A percentile compares a stretch with the other conserved stretches of the same genome.
Evolutionary conservation across 2,888 invertebrate genomes (phyloP).

Genomic region (Sphaeridia pumilis): DNA sequence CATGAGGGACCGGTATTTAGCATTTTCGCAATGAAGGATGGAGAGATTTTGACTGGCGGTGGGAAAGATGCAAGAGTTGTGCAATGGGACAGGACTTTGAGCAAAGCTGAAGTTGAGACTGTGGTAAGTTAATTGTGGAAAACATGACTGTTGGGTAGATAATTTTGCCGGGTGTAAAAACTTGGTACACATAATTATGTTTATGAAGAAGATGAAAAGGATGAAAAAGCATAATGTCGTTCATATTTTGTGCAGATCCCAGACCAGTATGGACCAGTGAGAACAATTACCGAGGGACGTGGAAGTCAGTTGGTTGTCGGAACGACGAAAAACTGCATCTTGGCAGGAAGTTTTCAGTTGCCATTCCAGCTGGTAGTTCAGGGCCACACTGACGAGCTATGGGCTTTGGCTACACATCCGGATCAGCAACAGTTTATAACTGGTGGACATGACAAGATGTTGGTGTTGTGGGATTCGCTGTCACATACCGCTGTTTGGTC

Average conservation of each 20-base stretch:
- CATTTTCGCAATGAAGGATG: conserved; percentile 67
- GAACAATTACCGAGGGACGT: conserved; percentile 70
- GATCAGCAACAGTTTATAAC: conserved; percentile 72
- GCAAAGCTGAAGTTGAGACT: conserved; percentile 53
- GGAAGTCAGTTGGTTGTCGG: conserved; percentile 71
- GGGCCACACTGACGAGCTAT: conserved; percentile 81
- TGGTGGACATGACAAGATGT: conserved; percentile 63
- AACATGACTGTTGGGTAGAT: no score
- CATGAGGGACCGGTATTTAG: conserved; percentile 84
- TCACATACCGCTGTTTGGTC: conserved; percentile 81
- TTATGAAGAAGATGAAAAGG: no score
- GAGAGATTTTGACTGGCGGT: conserved; percentile 71
- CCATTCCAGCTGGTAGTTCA: conserved; percentile 62
- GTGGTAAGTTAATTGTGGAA: no score
- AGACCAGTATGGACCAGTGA: conserved; percentile 71
- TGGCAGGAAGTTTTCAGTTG: conserved; percentile 57
- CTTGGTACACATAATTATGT: no score
- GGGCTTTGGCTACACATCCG: conserved; percentile 76
- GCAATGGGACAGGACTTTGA: conserved; percentile 57
- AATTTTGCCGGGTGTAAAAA: no score
- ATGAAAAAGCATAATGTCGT: no score
- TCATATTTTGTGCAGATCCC: conserved; percentile 66
- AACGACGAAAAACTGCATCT: conserved; percentile 69
- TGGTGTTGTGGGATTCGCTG: conserved; percentile 80
- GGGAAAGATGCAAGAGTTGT: conserved; percentile 64